Evolutionary conservation across 2,797 vertebrate species (phyloP), one percentile per base, ranked within the genome.

Genomic region (Hydrocynus forskahlii): DNA sequence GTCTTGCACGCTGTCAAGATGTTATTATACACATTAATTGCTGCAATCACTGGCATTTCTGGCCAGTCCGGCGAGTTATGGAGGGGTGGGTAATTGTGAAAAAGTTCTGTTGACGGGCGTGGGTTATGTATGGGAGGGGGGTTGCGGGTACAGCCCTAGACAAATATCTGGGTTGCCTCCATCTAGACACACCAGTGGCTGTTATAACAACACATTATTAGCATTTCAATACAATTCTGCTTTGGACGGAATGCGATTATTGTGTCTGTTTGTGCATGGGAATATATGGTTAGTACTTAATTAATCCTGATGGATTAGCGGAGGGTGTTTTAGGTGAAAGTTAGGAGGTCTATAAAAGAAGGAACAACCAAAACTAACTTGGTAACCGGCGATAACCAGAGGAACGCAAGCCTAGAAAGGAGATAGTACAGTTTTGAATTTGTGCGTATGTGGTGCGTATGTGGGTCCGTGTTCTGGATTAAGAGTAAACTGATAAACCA

Each of bases 361-460:
- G 17, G 23, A 85, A 78, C 63, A 70, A 75, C 68, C 35, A 86
- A 77, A 83, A 98, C 87, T 93, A 96, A 99, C 95, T 98, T 97
- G 96, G 95, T 93, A 95, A 92, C 93, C 97, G 97, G 54, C 95
- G 96, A 95, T 97, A 99, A 96, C 97, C 94, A 71, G 94, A 96
- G 85, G 97, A 95, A 92, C 94, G 94, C 94, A 95, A 97, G 92
- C 95, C 96, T 97, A 75, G 29, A 76, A 79, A 81, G 84, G 19
- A 81, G 43, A 81, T 9, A 75, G 54, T 21, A 73, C 59, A 4
- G 38, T 25, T 76, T 76, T 79, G 21, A 73, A 25, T 10, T 7
- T 19, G 25, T 57, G 10, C 54, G 40, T 38, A 16, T 17, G 48
- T 73, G 75, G 84, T 73, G 69, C 38, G n/a, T 68, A 35, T 70